A percentile compares a stretch with the other conserved stretches of the same genome.
phyloP scores from a whole-genome alignment of 2,888 invertebrate genomes.

The Apoda limacodes region DNA sequence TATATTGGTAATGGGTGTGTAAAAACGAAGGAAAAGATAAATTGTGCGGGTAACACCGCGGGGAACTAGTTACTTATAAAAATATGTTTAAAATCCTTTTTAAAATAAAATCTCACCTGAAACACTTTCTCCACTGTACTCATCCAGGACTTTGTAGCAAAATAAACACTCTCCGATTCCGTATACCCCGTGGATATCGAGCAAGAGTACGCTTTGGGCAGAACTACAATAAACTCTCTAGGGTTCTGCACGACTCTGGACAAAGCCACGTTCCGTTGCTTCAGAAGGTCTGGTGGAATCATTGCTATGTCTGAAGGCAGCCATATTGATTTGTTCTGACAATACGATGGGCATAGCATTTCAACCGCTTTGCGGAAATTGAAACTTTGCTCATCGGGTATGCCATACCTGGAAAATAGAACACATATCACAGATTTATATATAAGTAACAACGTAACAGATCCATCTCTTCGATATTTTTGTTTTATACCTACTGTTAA shows the following conservation, averaged over 20 bases:
- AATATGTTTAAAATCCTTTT: too few species aligned
- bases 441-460: too few species aligned
- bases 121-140: constrained; percentile 78
- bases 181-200: constrained; percentile 90
- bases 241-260: constrained; percentile 85
- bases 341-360: constrained; percentile 82
- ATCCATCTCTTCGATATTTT: too few species aligned
- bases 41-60: too few species aligned
- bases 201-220: constrained; percentile 87
- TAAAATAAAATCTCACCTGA: too few species aligned
- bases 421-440: too few species aligned
- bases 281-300: constrained; percentile 87
- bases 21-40: too few species aligned
- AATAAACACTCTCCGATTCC: constrained; percentile 93
- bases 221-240: constrained; percentile 90
- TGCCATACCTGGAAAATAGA: constrained; percentile 72
- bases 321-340: constrained; percentile 88
- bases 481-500: too few species aligned
- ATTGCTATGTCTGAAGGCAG: constrained; percentile 92
- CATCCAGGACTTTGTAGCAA: constrained; percentile 86
- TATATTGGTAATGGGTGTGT: too few species aligned
- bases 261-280: constrained; percentile 81
- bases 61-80: too few species aligned
- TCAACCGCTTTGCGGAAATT: constrained; percentile 82
- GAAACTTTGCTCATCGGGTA: constrained; percentile 81